Base-by-base conservation (phyloP, 2,888 invertebrate species). In the Plagodis dolabraria region DNA sequence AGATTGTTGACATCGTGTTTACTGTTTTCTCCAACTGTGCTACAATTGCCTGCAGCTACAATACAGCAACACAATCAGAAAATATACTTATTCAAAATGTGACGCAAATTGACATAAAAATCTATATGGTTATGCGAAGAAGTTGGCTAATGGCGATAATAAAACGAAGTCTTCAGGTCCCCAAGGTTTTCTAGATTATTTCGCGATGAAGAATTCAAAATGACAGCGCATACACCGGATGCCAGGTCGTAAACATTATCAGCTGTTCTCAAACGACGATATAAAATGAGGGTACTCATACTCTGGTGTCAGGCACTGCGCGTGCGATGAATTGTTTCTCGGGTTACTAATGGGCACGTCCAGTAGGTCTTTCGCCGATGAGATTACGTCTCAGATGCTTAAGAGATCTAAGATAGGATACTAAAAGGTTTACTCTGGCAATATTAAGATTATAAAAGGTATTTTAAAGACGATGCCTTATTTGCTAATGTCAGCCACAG, bases 241-340 rank as follows among this genome's bases (percentile, higher is more conserved):
- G 77, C 75, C 69, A 62, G 50, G 71, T 77, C 72, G 71, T 82
- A 79, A 82, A 80, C 64, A 75, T 74, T 77, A 80, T 78, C 81
- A 79, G 77, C 76, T 78, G 75, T 68, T 79, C 75, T 76, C 74
- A 77, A 74, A 73, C 69, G 70, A 61, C 68, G 75, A 69, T 74
- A 77, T 79, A 74, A 72, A 74, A 77, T 69, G 81, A 76, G 82
- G 87, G 85, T 86, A 85, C 82, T 77, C 75, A 77, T 76, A 78
- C 69, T 6, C 67, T 57, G 77, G 83, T 79, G 80, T 83, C 82
- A 61, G 67, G 69, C 85, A 62, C 72, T 67, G 82, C 87, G 80
- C 88, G 87, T 87, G 87, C 85, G 76, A 68, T 51, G 63, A 62
- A 69, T 76, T 61, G 50, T 8, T 64, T 44, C 59, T 68, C 66